Conservation (phyloP, 2,888 invertebrate species). For the Malthinus seriepunctatus region DNA sequence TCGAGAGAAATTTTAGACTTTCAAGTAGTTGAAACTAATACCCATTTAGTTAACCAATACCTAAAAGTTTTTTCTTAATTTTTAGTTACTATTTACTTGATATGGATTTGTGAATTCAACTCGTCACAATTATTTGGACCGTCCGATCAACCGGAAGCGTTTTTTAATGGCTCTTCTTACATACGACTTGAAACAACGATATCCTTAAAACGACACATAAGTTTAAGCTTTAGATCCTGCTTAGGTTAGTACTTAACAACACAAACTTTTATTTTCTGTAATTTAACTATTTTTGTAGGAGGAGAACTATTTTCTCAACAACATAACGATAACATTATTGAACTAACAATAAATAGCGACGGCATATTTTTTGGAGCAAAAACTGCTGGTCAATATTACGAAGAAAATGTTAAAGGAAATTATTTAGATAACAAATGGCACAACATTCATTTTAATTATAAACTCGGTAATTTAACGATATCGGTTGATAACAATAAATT, state of each 20-base stretch:
- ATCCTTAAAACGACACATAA: constrained; percentile 78
- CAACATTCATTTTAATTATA: constrained; percentile 68
- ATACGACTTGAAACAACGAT: constrained; percentile 73
- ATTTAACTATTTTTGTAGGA: constrained; percentile 54
- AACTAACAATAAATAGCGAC: constrained; percentile 51
- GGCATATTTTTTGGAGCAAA: constrained; percentile 58
- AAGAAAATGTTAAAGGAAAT: constrained; percentile 68
- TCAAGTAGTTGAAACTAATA: too few species aligned
- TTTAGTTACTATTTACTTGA: constrained; percentile 15
- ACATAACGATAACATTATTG: constrained; percentile 58
- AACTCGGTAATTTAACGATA: constrained; percentile 62
- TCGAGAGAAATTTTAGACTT: too few species aligned
- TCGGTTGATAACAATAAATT: constrained; percentile 62
- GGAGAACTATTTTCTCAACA: constrained; percentile 73
- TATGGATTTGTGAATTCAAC: constrained; percentile 12
- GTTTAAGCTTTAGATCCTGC: constrained; percentile 82
- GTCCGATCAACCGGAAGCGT: constrained; percentile 74
- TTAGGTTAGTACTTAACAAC: constrained; percentile 54
- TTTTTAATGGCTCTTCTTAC: constrained; percentile 81
- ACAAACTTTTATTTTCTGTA: background rate
- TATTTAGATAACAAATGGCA: constrained; percentile 84
- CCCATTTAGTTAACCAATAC: background rate
- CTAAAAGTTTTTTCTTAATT: background rate
- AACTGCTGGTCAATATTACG: constrained; percentile 55
- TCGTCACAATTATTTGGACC: constrained; percentile 51